These are phyloP conservation scores for Gadopsis marmoratus DNA, from an alignment of 2,797 vertebrate species.

Conservation along the genomic window DNA sequence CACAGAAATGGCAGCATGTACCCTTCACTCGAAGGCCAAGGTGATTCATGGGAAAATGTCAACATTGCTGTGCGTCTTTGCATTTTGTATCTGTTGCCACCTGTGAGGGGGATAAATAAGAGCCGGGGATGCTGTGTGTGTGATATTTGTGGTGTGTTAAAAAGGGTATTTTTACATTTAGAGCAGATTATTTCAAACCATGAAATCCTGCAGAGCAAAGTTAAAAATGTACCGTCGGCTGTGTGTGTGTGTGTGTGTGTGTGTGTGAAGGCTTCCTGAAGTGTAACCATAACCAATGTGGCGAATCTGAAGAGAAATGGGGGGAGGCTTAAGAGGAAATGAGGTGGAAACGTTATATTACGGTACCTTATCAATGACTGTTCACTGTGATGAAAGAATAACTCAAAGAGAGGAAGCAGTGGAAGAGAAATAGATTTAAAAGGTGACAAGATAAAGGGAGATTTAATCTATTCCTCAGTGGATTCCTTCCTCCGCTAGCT, in stretches of 20 bases:
- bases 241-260: not conserved
- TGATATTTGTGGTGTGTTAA: not conserved
- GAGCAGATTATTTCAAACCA: not conserved
- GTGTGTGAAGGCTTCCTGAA: not conserved
- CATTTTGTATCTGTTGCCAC: not conserved
- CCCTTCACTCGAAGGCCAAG: slow-evolving; percentile 19
- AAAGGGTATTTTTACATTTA: not conserved
- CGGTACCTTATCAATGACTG: slow-evolving; percentile 17
- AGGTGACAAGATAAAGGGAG: slow-evolving; percentile 47
- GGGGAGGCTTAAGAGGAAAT: not conserved
- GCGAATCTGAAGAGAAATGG: not conserved
- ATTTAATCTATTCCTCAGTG: slow-evolving; percentile 55
- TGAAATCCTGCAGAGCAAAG: not conserved
- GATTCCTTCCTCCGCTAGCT: slow-evolving; percentile 20
- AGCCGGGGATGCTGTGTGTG: not conserved
- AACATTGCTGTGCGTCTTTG: not conserved
- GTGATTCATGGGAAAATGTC: slow-evolving; percentile 24
- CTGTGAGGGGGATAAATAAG: not conserved
- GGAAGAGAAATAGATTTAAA: slow-evolving; percentile 27
- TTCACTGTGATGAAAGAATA: slow-evolving; percentile 26
- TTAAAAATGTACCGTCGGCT: not conserved
- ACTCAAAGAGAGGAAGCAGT: slow-evolving; percentile 16
- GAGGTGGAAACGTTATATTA: slow-evolving; percentile 17
- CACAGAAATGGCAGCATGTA: slow-evolving; percentile 41
- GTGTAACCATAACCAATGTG: not conserved